Conservation (phyloP, 2,797 vertebrate species). For the Luscinia megarhynchos region DNA sequence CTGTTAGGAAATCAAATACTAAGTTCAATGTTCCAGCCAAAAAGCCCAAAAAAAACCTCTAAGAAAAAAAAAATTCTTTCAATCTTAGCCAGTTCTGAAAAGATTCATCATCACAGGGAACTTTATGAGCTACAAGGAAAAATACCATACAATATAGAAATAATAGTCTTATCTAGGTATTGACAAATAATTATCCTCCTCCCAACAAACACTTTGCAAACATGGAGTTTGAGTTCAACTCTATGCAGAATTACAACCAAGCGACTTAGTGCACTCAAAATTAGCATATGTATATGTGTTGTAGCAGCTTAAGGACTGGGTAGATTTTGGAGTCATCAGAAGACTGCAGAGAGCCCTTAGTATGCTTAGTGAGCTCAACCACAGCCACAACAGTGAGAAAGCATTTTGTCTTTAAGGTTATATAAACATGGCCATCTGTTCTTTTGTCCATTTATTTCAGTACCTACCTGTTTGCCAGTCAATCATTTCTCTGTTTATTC, state of each 20-base stretch:
- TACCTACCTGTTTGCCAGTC: background rate
- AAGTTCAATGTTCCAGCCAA: background rate
- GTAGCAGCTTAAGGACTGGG: background rate
- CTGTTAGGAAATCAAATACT: conserved; percentile 10
- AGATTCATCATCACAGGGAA: background rate
- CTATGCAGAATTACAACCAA: background rate
- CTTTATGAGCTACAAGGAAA: background rate
- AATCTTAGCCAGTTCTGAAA: background rate
- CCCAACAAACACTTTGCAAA: background rate
- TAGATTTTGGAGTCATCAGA: background rate
- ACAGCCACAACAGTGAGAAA: background rate
- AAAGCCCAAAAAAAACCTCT: background rate
- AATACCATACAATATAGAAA: background rate
- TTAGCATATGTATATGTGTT: background rate
- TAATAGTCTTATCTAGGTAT: background rate
- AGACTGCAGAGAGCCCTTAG: background rate
- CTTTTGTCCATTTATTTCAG: background rate
- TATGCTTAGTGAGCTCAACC: background rate
- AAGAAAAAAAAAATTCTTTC: background rate
- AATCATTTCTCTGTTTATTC: background rate
- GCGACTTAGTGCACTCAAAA: background rate
- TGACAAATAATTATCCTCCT: background rate
- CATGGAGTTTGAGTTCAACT: background rate
- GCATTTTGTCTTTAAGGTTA: background rate
- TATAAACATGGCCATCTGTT: background rate